A percentile compares a stretch with the other conserved stretches of the same genome.
Evolutionary conservation across 2,797 vertebrate species (phyloP).

Genomic region (Eutrigla gurnardus): DNA sequence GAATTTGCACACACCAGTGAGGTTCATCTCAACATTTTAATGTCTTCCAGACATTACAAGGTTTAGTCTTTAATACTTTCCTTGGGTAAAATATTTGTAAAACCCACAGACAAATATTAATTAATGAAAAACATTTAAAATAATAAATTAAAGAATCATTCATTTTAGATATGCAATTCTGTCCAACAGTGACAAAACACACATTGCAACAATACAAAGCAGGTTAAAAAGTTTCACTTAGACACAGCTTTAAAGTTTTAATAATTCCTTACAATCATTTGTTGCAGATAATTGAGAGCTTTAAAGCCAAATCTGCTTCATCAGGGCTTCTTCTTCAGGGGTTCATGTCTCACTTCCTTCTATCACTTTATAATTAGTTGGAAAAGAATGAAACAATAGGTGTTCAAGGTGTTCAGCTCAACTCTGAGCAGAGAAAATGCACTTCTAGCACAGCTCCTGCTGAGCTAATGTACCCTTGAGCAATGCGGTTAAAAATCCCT

Average conservation of each 20-base stretch:
- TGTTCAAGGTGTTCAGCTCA: conserved; percentile 6
- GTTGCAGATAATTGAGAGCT: no score
- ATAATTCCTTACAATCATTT: no score
- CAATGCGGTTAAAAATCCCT: conserved; percentile 33
- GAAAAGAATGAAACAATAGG: background rate
- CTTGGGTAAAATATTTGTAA: no score
- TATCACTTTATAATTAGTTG: background rate
- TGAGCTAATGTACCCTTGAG: conserved; percentile 55
- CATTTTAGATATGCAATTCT: no score
- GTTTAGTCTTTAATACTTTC: no score
- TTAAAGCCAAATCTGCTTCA: no score
- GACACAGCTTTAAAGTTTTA: background rate
- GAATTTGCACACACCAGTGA: no score
- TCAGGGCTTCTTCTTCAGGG: no score
- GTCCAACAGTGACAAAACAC: background rate
- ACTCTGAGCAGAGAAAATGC: conserved; percentile 23
- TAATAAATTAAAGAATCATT: no score
- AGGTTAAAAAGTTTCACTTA: background rate
- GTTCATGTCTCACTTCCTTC: background rate
- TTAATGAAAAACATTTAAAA: no score
- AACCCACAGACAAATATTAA: no score
- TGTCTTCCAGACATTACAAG: background rate
- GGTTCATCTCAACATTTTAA: no score
- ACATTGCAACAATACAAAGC: background rate
- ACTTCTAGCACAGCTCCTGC: background rate